Evolutionary conservation across 2,113 vertebrate genomes (phyloP), one percentile per base, ranked within the genome.

Genomic region (Phocoena phocoena): DNA sequence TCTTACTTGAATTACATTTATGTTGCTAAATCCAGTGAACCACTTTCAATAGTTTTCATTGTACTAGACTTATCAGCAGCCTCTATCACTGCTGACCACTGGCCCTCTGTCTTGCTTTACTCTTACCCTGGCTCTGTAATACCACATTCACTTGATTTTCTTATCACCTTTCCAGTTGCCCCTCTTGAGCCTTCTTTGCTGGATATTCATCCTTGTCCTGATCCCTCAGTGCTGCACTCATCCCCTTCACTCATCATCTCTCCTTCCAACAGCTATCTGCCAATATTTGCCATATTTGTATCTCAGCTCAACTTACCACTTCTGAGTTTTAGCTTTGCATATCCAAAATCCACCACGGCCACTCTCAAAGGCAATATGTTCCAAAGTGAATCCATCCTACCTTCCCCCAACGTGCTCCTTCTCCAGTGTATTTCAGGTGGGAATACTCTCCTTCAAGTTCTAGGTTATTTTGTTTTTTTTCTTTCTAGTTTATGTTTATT

Each of bases 401-500:
- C 6, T 36, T 36, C 33, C 23, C n/a, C 12, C 21, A 88, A 53
- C 9, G 28, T 96, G 15, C 4, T 86, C 21, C 50, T 73, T 90
- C 55, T 93, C 62, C 21, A 60, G 36, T 26, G 25, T 67, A 44
- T 53, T 55, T 84, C 44, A 83, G 31, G 80, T 89, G 87, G 38
- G 44, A 94, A 88, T 70, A 74, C 15, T 83, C 50, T 90, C 26
- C 14, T 89, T 31, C 71, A 93, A 20, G 3, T 79, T 96, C 70
- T n/a, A 38, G 2, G 2, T 73, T 63, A 50, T 67, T 63, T 62
- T 73, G 25, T 25, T 92, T 50, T 88, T 88, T 83, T 88, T 85
- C 82, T 93, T 84, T 95, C 77, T 76, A 47, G 44, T 88, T 89
- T 88, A n/a, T 94, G 33, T 71, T 97, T 97, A 68, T 86, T 97